Percentiles rank a stretch among this genome's conserved stretches.
Evolutionary conservation across 1,140 invertebrate species (phyloP).

Genomic region (Drosophila kikkawai): DNA sequence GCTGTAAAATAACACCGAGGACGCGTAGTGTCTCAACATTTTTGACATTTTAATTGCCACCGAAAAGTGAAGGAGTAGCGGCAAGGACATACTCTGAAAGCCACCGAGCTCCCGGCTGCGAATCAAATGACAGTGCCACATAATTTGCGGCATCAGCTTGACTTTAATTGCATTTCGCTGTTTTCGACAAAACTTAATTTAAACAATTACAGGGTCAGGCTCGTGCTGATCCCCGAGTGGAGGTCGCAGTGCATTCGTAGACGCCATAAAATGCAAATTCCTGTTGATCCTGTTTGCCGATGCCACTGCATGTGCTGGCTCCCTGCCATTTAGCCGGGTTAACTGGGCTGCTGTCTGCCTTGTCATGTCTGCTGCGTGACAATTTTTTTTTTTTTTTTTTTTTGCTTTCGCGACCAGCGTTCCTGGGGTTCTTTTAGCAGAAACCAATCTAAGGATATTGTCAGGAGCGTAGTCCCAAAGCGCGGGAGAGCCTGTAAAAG

Average conservation of each 20-base stretch:
- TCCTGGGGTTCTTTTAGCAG: constrained; percentile 56
- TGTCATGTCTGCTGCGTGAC: constrained; percentile 73
- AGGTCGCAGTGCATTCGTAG: constrained; percentile 63
- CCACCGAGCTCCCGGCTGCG: constrained; percentile 14
- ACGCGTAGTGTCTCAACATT: constrained; percentile 49
- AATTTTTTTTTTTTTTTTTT: constrained; percentile 59
- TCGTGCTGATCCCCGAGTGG: constrained; percentile 4
- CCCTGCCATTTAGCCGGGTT: constrained; percentile 68
- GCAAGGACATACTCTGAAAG: constrained; percentile 41
- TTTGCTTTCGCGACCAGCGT: constrained; percentile 59
- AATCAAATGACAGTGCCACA: constrained; percentile 58
- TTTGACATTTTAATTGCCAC: constrained; percentile 76
- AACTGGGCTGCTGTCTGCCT: constrained; percentile 48
- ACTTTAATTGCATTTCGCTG: constrained; percentile 69
- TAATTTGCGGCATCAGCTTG: constrained; percentile 55
- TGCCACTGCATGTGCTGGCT: constrained; percentile 72
- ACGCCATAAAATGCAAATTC: constrained; percentile 84
- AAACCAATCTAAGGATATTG: constrained; percentile 83
- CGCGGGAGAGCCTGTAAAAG: constrained; percentile 16
- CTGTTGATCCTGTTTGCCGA: constrained; percentile 80
- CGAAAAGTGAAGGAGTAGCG: constrained; percentile 36
- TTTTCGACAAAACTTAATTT: constrained; percentile 61
- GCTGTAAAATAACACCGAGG: constrained; percentile 63
- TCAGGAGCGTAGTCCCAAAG: constrained; percentile 52
- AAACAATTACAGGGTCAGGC: constrained; percentile 60